Conservation (phyloP, 2,888 invertebrate genomes). For the Tolmerus cingulatus region DNA sequence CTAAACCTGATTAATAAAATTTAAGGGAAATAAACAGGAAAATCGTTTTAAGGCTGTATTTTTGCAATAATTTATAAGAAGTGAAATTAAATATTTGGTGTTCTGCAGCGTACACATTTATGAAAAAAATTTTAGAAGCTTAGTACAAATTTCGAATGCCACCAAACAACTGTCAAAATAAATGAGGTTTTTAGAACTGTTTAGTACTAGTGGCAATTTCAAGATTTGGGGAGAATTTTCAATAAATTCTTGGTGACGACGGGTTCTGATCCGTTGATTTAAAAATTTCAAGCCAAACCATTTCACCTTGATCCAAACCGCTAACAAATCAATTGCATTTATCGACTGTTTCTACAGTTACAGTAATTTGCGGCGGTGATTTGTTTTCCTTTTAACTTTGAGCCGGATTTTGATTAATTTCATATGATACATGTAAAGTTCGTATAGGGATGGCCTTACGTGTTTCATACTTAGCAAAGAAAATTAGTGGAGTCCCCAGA, state of each 20-base stretch:
- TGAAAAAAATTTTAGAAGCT: background rate
- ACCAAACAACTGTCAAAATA: background rate
- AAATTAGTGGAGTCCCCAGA: background rate
- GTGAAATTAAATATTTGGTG: background rate
- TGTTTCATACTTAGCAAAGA: background rate
- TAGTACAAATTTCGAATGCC: background rate
- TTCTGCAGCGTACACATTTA: background rate
- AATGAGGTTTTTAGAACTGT: slow-evolving; percentile 6
- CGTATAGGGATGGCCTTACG: background rate
- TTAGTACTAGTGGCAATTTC: slow-evolving; percentile 1
- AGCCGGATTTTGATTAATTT: background rate
- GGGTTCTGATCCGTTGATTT: background rate
- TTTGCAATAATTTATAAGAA: background rate
- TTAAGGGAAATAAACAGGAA: too few species aligned
- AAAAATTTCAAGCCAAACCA: background rate
- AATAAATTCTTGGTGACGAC: background rate
- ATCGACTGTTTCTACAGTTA: background rate
- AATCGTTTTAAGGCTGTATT: too few species aligned
- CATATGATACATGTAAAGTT: background rate
- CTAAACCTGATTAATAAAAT: background rate
- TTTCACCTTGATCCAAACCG: background rate
- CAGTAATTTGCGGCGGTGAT: background rate
- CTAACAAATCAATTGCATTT: background rate
- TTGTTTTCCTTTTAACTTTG: background rate
- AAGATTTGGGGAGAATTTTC: background rate